Base-by-base conservation (phyloP, 2,113 vertebrate species). In the Aviceda subcristata region DNA sequence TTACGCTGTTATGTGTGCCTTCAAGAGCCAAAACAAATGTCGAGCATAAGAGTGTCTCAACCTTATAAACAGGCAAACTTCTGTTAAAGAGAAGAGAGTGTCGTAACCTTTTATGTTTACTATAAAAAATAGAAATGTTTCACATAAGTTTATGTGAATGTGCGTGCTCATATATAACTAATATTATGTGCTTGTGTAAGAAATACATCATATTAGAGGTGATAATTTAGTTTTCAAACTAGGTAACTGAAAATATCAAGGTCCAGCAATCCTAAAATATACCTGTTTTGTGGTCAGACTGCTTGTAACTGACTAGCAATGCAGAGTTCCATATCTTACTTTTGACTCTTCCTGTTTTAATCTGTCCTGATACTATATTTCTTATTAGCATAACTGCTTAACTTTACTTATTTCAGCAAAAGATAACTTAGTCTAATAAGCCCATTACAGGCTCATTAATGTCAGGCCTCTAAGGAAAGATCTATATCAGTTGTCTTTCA, bases 371-470 rank as follows among this genome's bases (percentile, higher is more conserved):
- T 86, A 29, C 11, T 72, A 3, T 38, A 39, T 51, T 83, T 80
- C 57, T 88, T 84, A 62, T 83, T 91, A 94, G 17, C 34, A 56
- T 92, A 91, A 77, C 24, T 1, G 1, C 34, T 86, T 90, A 82
- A 75, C 56, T 89, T 91, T 45, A 67, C 67, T 86, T 80, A 64
- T 69, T 91, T 86, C 63, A 92, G 48, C 13, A 91, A 91, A 94
- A 91, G 60, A 93, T 85, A 93, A 89, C 60, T 66, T 87, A 66
- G 22, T 41, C 20, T 93, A 96, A 84, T 71, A 82, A 88, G 39
- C 34, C 69, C 23, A 88, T 95, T 93, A 93, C 39, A 78, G 18
- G 29, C 26, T 93, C 51, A 92, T 93, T 96, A 95, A 68, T 78
- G 34, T 75, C 53, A 88, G 29, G 16, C 78, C 62, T 90, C 66